These are phyloP conservation scores for Bucorvus abyssinicus DNA, from an alignment of 2,797 vertebrate genomes.

Conservation along the genomic window DNA sequence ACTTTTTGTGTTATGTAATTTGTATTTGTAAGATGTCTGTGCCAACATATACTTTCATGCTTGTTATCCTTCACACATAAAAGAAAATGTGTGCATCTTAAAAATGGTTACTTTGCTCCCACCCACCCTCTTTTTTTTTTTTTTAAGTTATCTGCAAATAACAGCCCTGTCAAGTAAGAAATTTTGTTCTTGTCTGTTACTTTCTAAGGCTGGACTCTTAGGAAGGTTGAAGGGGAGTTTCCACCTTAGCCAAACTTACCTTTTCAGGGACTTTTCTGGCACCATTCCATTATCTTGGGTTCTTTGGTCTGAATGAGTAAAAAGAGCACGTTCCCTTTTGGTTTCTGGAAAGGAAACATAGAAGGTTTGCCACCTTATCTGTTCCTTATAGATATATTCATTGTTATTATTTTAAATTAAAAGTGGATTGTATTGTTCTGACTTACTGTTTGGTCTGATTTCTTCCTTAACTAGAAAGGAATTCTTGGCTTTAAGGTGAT, in stretches of 20 bases:
- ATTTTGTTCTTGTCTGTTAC: not conserved
- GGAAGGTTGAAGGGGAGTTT: not conserved
- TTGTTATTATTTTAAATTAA: not conserved
- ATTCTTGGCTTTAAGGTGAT: not conserved
- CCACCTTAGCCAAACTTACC: accelerated
- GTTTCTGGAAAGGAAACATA: not conserved
- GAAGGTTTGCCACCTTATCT: not conserved
- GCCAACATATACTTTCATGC: not conserved
- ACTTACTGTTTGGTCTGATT: not conserved
- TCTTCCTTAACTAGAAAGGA: not conserved
- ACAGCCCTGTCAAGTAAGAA: not conserved
- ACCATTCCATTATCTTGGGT: accelerated
- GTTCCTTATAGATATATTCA: not conserved
- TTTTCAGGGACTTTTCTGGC: not conserved
- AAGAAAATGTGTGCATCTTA: not conserved
- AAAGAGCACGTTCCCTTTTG: not conserved
- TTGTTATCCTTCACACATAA: not conserved
- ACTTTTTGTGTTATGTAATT: not conserved
- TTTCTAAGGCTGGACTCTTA: not conserved
- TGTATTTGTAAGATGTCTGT: not conserved
- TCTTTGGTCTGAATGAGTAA: not conserved
- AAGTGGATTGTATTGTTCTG: not conserved
- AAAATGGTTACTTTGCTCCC: not conserved
- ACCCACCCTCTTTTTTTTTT: no score
- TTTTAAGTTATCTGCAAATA: not conserved